phyloP scores from a whole-genome alignment of 2,797 vertebrate species.

The Oreortyx pictus region DNA sequence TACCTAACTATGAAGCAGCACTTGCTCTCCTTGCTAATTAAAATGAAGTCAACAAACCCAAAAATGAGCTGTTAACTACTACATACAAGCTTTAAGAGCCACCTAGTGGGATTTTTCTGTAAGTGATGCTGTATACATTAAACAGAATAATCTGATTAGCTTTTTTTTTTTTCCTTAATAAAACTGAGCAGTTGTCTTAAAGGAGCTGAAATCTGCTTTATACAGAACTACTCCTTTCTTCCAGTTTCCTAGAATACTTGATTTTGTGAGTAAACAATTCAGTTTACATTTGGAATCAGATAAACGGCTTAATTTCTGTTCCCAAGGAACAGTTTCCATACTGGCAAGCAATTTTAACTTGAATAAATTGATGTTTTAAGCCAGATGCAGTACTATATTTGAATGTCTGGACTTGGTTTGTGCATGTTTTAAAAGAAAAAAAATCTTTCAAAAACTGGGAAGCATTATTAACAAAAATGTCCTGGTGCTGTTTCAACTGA shows the following conservation, averaged over 20 bases:
- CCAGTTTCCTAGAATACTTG: background rate
- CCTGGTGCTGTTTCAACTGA: background rate
- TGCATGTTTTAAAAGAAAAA: background rate
- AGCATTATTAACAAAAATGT: background rate
- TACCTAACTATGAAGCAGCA: background rate
- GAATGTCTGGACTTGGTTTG: background rate
- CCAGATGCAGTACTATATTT: background rate
- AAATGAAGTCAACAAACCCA: background rate
- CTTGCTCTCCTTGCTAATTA: background rate
- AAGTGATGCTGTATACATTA: background rate
- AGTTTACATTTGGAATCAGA: background rate
- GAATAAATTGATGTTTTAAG: background rate
- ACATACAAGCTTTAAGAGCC: background rate
- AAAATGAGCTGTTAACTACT: background rate
- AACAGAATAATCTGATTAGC: background rate
- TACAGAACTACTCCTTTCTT: background rate
- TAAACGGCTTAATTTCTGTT: background rate
- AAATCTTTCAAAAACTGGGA: background rate
- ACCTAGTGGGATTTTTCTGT: conserved; percentile 18
- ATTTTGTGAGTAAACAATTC: background rate
- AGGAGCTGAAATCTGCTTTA: background rate
- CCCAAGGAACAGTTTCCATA: background rate
- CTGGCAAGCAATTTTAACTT: background rate
- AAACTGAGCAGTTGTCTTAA: background rate
- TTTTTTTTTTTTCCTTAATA: background rate